Conservation (phyloP, 2,888 invertebrate species). For the Parapristionchus giblindavisi region DNA sequence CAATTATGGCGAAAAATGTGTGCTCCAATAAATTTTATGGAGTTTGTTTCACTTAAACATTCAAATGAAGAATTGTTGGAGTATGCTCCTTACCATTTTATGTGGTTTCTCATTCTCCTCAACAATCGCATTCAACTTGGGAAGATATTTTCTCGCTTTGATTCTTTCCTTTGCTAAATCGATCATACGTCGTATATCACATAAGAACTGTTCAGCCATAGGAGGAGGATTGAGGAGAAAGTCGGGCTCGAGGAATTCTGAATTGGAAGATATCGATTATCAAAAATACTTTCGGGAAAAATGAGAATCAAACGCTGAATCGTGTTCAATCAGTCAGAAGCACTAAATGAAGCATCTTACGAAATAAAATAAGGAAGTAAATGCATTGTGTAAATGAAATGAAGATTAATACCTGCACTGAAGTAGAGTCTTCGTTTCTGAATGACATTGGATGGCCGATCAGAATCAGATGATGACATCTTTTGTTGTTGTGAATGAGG, state of each 20-base stretch:
- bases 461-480: background rate
- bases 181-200: conserved; percentile 84
- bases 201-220: conserved; percentile 86
- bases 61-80: background rate
- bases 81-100: background rate
- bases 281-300: no score
- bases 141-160: background rate
- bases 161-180: conserved; percentile 79
- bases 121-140: background rate
- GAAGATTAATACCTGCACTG: conserved; percentile 46
- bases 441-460: conserved; percentile 8
- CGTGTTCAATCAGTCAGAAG: no score
- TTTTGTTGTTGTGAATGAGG: conserved; percentile 13
- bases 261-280: conserved; percentile 32
- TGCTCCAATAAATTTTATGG: background rate
- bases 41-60: background rate
- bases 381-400: background rate
- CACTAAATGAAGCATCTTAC: background rate
- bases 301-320: no score
- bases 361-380: background rate
- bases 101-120: background rate
- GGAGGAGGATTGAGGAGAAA: conserved; percentile 87
- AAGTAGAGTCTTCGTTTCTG: conserved; percentile 54
- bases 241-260: conserved; percentile 87
- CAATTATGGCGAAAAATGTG: background rate